Evolutionary conservation across 2,797 vertebrate species (phyloP).

Genomic region (Centropyge bicolor): DNA sequence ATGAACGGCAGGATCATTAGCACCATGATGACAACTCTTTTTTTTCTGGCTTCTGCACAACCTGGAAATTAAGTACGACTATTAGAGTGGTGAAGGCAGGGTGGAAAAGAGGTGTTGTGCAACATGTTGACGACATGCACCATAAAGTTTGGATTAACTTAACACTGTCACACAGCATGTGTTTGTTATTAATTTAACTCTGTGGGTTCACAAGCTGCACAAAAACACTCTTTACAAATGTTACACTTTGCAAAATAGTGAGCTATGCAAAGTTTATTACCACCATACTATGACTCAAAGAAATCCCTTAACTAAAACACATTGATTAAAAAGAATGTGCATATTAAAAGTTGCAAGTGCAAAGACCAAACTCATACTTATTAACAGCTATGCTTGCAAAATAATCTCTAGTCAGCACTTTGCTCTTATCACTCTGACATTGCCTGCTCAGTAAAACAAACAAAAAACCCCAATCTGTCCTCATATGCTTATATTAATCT

Average conservation of each 20-base stretch:
- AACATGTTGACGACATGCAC: constrained; percentile 57
- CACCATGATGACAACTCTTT: constrained; percentile 72
- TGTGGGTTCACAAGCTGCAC: not conserved
- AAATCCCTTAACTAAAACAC: not conserved
- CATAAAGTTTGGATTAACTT: constrained; percentile 28
- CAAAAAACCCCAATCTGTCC: constrained; percentile 10
- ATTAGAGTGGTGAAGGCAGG: constrained; percentile 55
- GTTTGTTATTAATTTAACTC: constrained; percentile 14
- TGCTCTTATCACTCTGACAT: constrained; percentile 1
- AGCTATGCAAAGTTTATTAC: not conserved
- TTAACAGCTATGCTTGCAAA: constrained; percentile 9
- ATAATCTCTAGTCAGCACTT: not conserved
- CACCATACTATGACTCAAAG: not conserved
- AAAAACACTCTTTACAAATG: not conserved
- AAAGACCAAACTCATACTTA: constrained; percentile 1
- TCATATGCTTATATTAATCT: constrained; percentile 26
- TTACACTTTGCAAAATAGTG: constrained; percentile 20
- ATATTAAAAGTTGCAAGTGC: constrained; percentile 16
- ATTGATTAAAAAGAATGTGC: not conserved
- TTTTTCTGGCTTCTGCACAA: constrained; percentile 55
- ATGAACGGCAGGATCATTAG: constrained; percentile 83
- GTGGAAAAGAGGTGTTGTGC: constrained; percentile 59
- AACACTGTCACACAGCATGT: not conserved
- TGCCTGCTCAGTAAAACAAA: constrained; percentile 18
- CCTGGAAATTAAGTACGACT: constrained; percentile 74